Evolutionary conservation across 2,113 vertebrate genomes (phyloP).

Genomic region (Parus major): DNA sequence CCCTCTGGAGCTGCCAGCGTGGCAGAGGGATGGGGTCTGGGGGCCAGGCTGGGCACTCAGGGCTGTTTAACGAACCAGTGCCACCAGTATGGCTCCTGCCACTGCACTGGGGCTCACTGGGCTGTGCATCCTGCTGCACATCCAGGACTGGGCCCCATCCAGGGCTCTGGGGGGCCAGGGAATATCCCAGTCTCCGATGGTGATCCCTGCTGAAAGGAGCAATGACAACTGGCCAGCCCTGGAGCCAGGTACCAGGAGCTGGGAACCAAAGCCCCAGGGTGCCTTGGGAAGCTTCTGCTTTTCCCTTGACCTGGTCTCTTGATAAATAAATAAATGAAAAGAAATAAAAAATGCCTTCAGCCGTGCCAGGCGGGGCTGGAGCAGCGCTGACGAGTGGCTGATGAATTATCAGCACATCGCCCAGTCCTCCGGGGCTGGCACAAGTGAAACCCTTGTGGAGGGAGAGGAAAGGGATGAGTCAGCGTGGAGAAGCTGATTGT

Average conservation of each 20-base stretch:
- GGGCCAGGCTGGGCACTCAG: not conserved
- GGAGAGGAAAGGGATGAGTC: not conserved
- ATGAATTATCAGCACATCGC: not conserved
- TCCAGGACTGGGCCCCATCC: accelerated
- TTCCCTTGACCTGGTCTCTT: not conserved
- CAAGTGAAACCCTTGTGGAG: not conserved
- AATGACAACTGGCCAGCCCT: accelerated
- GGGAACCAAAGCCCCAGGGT: not conserved
- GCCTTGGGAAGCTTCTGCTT: not conserved
- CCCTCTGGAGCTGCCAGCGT: accelerated
- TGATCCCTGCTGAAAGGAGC: accelerated
- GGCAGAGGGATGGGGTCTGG: accelerated
- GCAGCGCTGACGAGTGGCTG: not conserved
- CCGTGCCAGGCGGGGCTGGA: not conserved
- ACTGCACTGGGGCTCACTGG: not conserved
- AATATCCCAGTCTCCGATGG: accelerated
- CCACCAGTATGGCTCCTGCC: not conserved
- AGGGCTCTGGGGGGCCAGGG: not conserved
- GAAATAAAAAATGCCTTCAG: accelerated
- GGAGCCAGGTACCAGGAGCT: accelerated
- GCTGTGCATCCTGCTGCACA: accelerated
- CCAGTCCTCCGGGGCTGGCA: not conserved
- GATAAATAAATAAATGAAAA: not conserved
- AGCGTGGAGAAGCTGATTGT: not conserved
- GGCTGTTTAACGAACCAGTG: not conserved